A percentile compares a stretch with the other conserved stretches of the same genome.
These are phyloP conservation scores for Tenthredo livida DNA, from an alignment of 2,888 invertebrate species.

Conservation along the genomic window DNA sequence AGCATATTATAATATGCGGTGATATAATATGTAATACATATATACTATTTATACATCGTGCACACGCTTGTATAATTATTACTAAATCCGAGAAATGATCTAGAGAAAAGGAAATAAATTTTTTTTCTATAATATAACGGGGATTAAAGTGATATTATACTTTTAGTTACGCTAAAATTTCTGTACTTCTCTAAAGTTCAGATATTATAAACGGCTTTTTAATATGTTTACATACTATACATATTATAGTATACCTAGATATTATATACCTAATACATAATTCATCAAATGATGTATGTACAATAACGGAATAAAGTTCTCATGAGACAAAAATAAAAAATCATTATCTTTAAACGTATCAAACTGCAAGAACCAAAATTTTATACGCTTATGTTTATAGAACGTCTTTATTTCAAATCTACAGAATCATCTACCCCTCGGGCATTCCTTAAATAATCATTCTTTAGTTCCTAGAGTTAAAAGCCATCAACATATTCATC, in stretches of 20 bases:
- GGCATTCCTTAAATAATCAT: background rate
- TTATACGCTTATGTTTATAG: background rate
- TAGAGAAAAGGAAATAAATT: background rate
- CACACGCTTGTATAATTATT: constrained; percentile 3
- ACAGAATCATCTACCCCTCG: background rate
- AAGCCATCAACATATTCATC: background rate
- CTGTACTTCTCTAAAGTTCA: constrained; percentile 27
- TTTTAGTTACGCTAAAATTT: background rate
- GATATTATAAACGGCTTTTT: constrained; percentile 29
- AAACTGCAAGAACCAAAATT: background rate
- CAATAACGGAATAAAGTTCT: constrained; percentile 43
- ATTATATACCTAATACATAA: constrained; percentile 6
- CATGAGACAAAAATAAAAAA: background rate
- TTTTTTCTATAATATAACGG: background rate
- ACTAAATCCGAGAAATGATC: background rate
- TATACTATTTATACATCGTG: background rate
- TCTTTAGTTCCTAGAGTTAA: background rate
- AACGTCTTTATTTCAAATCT: background rate
- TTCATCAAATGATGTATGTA: constrained; percentile 12
- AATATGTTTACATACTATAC: constrained; percentile 17
- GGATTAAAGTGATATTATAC: constrained; percentile 4
- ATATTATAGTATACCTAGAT: background rate
- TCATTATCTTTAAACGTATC: background rate
- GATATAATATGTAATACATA: background rate
- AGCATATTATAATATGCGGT: background rate